Percentiles rank a stretch among this genome's conserved stretches.
Evolutionary conservation across 2,113 vertebrate genomes (phyloP).

Genomic region (Brachypteracias leptosomus): DNA sequence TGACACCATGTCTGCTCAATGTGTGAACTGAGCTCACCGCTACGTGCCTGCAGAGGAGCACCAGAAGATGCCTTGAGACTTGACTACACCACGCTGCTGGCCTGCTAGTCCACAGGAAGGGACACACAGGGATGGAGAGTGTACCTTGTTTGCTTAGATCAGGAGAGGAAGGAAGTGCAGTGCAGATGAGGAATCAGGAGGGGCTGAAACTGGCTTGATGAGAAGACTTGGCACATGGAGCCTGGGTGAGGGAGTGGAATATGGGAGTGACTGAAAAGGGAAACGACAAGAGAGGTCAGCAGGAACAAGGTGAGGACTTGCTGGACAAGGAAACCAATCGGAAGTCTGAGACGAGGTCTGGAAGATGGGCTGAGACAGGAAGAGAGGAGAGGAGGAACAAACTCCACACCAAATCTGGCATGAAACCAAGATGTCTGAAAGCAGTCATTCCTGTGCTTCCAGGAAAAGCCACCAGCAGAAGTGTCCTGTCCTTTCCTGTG

Average conservation of each 20-base stretch:
- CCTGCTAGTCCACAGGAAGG: not conserved
- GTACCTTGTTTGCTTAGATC: not conserved
- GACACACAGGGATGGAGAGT: not conserved
- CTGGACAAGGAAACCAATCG: not conserved
- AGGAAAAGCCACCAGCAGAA: not conserved
- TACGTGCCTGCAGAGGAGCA: not conserved
- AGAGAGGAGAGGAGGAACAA: not conserved
- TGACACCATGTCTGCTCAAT: conserved; percentile 16
- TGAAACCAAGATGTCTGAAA: not conserved
- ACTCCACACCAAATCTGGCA: not conserved
- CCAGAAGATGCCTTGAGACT: not conserved
- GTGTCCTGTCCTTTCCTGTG: not conserved
- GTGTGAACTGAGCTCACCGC: not conserved
- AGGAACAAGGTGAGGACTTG: conserved; percentile 19
- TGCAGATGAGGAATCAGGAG: not conserved
- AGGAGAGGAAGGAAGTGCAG: not conserved
- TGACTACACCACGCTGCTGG: not conserved
- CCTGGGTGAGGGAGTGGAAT: conserved; percentile 1
- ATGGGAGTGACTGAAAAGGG: conserved; percentile 38
- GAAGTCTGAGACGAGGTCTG: not conserved
- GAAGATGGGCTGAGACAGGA: not conserved
- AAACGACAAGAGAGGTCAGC: conserved; percentile 1
- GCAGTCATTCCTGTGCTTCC: not conserved
- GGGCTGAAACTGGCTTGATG: conserved; percentile 22
- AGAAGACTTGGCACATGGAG: not conserved